A percentile compares a stretch with the other conserved stretches of the same genome.
phyloP scores from a whole-genome alignment of 2,797 vertebrate genomes.

The Neosilurus hyrtlii region DNA sequence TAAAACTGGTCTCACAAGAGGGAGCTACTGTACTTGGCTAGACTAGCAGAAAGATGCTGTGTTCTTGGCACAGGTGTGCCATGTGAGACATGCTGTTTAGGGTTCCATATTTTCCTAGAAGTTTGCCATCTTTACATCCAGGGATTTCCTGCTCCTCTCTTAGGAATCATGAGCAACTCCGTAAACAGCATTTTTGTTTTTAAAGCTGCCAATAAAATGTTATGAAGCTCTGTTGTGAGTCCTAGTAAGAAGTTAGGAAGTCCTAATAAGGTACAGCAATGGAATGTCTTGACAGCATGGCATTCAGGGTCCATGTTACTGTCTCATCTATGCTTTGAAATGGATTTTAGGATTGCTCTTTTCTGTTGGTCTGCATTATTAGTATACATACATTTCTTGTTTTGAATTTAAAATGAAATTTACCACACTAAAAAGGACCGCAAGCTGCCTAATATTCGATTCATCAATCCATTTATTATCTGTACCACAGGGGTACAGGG shows the following conservation, averaged over 20 bases:
- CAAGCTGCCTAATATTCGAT: not conserved
- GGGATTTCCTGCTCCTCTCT: slow-evolving; percentile 5
- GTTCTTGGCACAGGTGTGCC: slow-evolving; percentile 13
- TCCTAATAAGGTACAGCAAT: not conserved
- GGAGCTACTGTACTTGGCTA: slow-evolving; percentile 13
- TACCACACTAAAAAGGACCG: not conserved
- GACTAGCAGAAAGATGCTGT: slow-evolving; percentile 13
- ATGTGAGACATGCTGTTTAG: slow-evolving; percentile 18
- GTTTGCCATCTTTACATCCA: not conserved
- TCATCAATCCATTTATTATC: too few species aligned
- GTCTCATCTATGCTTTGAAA: not conserved
- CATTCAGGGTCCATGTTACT: not conserved
- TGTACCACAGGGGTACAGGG: too few species aligned
- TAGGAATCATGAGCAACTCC: not conserved
- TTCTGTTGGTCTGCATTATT: not conserved
- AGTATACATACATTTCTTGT: not conserved
- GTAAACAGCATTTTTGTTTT: not conserved
- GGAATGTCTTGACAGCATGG: not conserved
- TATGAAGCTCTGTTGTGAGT: not conserved
- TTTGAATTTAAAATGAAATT: not conserved
- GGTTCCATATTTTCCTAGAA: slow-evolving; percentile 18
- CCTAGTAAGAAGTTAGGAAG: not conserved
- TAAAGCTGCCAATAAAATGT: not conserved
- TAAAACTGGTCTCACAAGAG: slow-evolving; percentile 27
- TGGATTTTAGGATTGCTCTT: not conserved